These are phyloP conservation scores for Rafetus swinhoei DNA, from an alignment of 2,113 vertebrate genomes.

Conservation along the genomic window DNA sequence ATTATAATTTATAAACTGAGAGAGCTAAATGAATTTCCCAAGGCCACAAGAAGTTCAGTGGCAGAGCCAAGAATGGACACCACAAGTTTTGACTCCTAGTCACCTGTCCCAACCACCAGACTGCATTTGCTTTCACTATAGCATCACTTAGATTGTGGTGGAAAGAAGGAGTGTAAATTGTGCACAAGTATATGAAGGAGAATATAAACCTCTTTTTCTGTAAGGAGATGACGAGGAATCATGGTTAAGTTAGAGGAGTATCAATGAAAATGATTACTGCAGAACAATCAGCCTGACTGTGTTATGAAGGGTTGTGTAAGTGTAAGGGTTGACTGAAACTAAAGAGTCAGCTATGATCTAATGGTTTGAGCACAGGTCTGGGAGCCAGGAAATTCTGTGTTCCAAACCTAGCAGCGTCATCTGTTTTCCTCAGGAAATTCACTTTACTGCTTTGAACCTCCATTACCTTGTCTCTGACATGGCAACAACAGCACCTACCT, in stretches of 20 bases:
- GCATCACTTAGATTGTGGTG: too few relatives aligned
- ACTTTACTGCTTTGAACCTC: neutral
- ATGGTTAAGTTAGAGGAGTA: neutral
- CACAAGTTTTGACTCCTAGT: neutral
- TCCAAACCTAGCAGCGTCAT: neutral
- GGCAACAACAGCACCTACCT: neutral
- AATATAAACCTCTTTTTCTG: slow-evolving; percentile 7
- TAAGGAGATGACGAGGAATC: neutral
- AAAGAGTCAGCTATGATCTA: slow-evolving; percentile 21
- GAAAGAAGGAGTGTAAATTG: slow-evolving; percentile 22
- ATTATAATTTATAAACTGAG: neutral
- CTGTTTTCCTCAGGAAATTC: neutral
- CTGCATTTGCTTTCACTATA: neutral
- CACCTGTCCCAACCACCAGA: neutral
- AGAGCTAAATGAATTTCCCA: neutral
- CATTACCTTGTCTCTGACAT: neutral
- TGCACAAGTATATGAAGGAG: neutral
- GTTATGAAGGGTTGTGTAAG: too few relatives aligned
- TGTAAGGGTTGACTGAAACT: neutral
- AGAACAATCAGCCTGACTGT: neutral
- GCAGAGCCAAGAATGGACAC: neutral
- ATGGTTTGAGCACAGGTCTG: slow-evolving; percentile 19
- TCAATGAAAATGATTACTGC: neutral
- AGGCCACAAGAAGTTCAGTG: neutral
- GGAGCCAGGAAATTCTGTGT: slow-evolving; percentile 24